Conservation (phyloP, 2,888 invertebrate genomes). For the Volucella zonaria region DNA sequence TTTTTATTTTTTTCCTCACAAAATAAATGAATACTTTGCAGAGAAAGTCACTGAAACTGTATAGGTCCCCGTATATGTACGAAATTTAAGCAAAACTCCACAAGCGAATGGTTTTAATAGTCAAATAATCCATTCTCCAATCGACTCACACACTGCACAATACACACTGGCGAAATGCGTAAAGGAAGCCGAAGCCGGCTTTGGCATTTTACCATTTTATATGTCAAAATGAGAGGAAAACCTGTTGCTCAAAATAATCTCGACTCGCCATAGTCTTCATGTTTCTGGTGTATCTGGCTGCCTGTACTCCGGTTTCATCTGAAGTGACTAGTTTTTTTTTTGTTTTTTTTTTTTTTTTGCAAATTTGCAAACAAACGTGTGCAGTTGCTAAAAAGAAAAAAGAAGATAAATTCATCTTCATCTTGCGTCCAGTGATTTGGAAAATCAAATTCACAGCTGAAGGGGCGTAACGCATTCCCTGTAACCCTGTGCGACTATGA, state of each 20-base stretch:
- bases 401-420: constrained; percentile 26
- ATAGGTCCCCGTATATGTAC: too few species aligned
- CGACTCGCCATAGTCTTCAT: constrained; percentile 10
- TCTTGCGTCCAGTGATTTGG: constrained; percentile 3
- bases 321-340: neutral
- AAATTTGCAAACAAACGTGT: constrained; percentile 30
- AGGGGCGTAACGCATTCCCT: constrained; percentile 4
- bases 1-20: too few species aligned
- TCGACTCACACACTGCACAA: neutral
- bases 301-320: neutral
- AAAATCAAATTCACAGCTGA: neutral
- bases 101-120: neutral
- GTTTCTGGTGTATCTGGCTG: neutral
- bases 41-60: too few species aligned
- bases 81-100: neutral
- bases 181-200: constrained; percentile 49
- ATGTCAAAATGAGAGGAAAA: constrained; percentile 54
- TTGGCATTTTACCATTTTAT: neutral
- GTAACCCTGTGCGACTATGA: constrained; percentile 27
- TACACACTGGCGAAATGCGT: constrained; percentile 7
- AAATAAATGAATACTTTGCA: too few species aligned
- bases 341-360: neutral
- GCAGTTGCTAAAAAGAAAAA: neutral
- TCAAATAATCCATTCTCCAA: neutral
- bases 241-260: constrained; percentile 51